Conservation (phyloP, 2,888 invertebrate genomes). For the Seira ritae region DNA sequence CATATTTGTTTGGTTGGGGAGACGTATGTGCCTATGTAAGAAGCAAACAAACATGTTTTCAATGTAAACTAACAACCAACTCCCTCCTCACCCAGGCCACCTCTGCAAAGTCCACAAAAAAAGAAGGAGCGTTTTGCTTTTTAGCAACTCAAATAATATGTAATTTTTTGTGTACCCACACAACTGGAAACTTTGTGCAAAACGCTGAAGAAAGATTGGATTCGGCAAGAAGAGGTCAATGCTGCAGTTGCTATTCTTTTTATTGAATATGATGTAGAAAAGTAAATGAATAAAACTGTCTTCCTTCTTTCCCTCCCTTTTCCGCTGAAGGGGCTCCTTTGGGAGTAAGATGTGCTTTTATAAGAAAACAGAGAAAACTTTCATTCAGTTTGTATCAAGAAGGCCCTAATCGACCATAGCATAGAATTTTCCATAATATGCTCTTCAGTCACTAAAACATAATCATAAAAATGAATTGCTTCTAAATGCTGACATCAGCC, state of each 20-base stretch:
- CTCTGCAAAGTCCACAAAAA: no score
- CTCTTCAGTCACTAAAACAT: conserved; percentile 37
- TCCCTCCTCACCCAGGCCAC: no score
- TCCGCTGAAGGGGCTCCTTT: not conserved
- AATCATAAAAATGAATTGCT: conserved; percentile 70
- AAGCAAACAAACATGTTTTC: no score
- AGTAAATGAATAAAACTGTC: conserved; percentile 29
- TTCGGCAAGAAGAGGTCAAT: conserved; percentile 11
- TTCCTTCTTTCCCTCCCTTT: not conserved
- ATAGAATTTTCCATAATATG: conserved; percentile 6
- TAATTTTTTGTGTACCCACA: no score
- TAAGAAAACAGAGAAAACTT: conserved; percentile 15
- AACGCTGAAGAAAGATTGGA: no score
- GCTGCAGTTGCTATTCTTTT: conserved; percentile 13
- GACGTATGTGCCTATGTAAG: no score
- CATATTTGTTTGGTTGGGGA: no score
- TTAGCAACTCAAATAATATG: no score
- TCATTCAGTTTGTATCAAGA: not conserved
- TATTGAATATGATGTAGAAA: conserved; percentile 25
- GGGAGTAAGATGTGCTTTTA: conserved; percentile 13
- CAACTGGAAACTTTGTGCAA: no score
- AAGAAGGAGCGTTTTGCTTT: no score
- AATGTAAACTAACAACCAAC: no score
- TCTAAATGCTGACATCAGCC: conserved; percentile 70
- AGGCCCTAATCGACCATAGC: conserved; percentile 1